These are phyloP conservation scores for Melanotaenia nigrans DNA, from an alignment of 2,797 vertebrate species.

Conservation along the genomic window DNA sequence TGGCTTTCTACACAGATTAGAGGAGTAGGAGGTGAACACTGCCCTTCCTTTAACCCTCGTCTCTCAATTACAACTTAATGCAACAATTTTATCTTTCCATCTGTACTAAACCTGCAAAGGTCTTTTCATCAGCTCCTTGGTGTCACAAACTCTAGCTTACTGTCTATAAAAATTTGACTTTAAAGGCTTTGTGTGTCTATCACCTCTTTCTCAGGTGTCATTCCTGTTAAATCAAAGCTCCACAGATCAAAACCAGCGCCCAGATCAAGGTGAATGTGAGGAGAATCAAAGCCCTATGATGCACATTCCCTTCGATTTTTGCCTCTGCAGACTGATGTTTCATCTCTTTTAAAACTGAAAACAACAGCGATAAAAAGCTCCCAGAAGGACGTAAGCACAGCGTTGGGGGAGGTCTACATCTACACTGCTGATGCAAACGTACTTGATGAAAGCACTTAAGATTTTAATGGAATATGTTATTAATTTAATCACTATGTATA, in stretches of 20 bases:
- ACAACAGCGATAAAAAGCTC: constrained; percentile 13
- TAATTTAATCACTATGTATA: background rate
- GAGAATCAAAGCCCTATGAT: constrained; percentile 55
- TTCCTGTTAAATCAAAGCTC: constrained; percentile 40
- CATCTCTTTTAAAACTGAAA: constrained; percentile 33
- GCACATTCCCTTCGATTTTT: constrained; percentile 44
- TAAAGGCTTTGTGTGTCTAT: background rate
- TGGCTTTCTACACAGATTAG: background rate
- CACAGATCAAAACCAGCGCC: constrained; percentile 47
- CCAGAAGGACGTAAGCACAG: constrained; percentile 2
- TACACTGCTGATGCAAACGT: background rate
- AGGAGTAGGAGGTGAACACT: background rate
- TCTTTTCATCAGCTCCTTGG: background rate
- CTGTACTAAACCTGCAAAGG: constrained; percentile 1
- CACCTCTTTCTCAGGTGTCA: constrained; percentile 16
- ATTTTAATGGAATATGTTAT: constrained; percentile 5
- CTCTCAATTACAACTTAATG: constrained; percentile 1
- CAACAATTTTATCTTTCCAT: background rate
- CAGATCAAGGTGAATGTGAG: constrained; percentile 51
- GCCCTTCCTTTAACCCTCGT: constrained; percentile 4
- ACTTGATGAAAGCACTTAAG: constrained; percentile 5
- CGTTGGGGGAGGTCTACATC: background rate
- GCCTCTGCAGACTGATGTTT: constrained; percentile 41
- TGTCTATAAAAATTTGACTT: constrained; percentile 13
- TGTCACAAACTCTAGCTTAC: background rate